phyloP scores from a whole-genome alignment of 2,113 vertebrate genomes.

The Glaucidium brasilianum region DNA sequence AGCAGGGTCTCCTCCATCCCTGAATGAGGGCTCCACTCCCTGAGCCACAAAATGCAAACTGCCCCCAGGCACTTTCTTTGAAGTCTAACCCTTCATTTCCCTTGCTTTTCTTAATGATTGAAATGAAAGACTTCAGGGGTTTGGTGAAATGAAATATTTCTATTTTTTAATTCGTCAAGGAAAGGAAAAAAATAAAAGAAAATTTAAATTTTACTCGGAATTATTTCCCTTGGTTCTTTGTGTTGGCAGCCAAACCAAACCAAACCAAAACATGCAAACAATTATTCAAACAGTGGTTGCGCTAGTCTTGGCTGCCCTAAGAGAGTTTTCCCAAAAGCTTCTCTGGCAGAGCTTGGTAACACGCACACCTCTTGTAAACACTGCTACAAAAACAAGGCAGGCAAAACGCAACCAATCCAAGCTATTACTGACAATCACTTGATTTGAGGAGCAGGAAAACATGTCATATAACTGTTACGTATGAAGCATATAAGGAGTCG shows the following conservation, averaged over 20 bases:
- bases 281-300: not conserved
- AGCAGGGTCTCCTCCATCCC: not conserved
- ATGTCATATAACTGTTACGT: rapidly evolving
- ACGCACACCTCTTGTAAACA: not conserved
- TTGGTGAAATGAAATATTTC: not conserved
- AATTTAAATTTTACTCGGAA: not conserved
- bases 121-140: not conserved
- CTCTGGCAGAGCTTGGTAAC: not conserved
- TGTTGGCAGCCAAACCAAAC: not conserved
- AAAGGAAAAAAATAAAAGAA: not conserved
- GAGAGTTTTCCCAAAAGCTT: constrained; percentile 10
- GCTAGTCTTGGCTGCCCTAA: not conserved
- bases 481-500: not conserved
- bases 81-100: constrained; percentile 11
- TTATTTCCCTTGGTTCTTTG: constrained; percentile 2
- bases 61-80: not conserved
- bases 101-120: not conserved
- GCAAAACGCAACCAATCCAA: not conserved
- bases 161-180: not conserved
- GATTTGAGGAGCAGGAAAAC: not conserved
- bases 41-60: not conserved
- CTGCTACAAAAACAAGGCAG: not conserved
- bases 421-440: not conserved
- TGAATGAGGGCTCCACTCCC: not conserved
- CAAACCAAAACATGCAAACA: constrained; percentile 5